phyloP scores from a whole-genome alignment of 2,888 invertebrate species.

The Eupithecia subfuscata region DNA sequence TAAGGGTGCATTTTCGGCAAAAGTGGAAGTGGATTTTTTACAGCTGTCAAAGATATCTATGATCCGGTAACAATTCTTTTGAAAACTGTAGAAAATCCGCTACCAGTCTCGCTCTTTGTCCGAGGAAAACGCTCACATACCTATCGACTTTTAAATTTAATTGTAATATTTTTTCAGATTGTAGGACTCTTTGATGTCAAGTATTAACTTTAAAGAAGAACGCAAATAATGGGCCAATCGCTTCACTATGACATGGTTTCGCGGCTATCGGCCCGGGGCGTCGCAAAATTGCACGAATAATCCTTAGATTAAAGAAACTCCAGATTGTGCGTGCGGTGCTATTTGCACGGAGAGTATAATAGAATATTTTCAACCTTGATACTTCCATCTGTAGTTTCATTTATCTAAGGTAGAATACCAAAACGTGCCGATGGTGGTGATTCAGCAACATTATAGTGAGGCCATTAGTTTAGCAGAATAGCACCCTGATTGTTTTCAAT shows the following conservation, averaged over 20 bases:
- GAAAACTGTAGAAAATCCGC: background rate
- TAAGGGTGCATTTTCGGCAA: background rate
- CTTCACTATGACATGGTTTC: too few relatives aligned
- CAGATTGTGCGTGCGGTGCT: too few relatives aligned
- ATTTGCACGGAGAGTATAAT: too few relatives aligned
- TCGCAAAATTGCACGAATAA: too few relatives aligned
- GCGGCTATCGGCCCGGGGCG: too few relatives aligned
- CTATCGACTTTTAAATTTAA: background rate
- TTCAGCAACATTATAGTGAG: background rate
- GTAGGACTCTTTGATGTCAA: too few relatives aligned
- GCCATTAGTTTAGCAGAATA: background rate
- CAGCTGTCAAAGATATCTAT: background rate
- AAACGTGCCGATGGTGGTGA: background rate
- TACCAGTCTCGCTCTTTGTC: background rate
- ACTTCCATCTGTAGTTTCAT: background rate
- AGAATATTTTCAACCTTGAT: too few relatives aligned
- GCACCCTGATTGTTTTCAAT: background rate
- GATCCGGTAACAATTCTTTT: background rate
- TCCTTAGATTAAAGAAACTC: too few relatives aligned
- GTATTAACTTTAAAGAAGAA: too few relatives aligned
- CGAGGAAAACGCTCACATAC: background rate
- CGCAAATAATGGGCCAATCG: too few relatives aligned
- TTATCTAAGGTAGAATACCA: background rate
- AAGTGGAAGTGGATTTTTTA: background rate
- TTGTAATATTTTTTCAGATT: too few relatives aligned